A percentile compares a stretch with the other conserved stretches of the same genome.
Evolutionary conservation across 2,797 vertebrate genomes (phyloP).

Genomic region (Mormyrops attenuatus): DNA sequence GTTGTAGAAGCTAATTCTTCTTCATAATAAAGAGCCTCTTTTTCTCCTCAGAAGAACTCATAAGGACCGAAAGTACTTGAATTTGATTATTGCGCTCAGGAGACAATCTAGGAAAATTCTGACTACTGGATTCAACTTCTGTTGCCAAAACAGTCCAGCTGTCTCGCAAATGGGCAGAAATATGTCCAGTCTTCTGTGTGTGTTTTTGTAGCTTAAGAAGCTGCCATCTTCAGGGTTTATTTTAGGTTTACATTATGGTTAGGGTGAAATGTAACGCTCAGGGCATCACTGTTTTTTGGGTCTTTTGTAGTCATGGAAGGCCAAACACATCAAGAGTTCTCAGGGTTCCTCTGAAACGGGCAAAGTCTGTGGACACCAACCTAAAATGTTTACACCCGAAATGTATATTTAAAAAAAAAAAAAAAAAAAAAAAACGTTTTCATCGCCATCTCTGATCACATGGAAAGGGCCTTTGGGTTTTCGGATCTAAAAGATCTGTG

Average conservation of each 20-base stretch:
- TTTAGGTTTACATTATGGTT: neutral
- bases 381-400: too few species aligned
- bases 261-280: neutral
- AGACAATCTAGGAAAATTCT: neutral
- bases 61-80: constrained; percentile 30
- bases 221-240: neutral
- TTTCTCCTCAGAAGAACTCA: constrained; percentile 45
- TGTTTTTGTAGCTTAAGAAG: neutral
- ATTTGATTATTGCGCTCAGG: neutral
- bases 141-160: neutral
- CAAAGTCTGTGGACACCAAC: too few species aligned
- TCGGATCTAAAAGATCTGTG: neutral
- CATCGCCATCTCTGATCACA: neutral
- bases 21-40: neutral
- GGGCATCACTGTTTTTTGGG: neutral
- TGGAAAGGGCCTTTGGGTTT: neutral
- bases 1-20: neutral
- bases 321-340: neutral
- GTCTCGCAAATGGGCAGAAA: neutral
- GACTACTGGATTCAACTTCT: neutral
- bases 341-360: neutral
- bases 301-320: neutral
- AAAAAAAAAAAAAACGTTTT: neutral
- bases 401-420: too few species aligned
- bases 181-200: neutral